Percentiles rank a stretch among this genome's conserved stretches.
Evolutionary conservation across 2,888 invertebrate species (phyloP).

Genomic region (Netelia fuscicornis): DNA sequence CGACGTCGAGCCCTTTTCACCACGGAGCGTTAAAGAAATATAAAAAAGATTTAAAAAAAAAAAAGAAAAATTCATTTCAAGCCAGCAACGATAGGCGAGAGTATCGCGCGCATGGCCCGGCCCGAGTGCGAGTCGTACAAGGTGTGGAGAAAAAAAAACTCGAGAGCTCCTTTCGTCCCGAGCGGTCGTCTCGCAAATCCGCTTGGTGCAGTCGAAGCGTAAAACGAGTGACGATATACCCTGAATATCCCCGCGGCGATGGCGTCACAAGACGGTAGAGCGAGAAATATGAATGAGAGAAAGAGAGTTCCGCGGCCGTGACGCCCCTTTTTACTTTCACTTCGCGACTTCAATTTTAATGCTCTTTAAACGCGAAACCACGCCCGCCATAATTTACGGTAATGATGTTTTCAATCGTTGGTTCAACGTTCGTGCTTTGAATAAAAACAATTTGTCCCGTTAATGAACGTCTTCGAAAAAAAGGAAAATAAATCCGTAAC

Average conservation of each 20-base stretch:
- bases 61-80: not conserved
- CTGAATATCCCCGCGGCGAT: constrained; percentile 21
- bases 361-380: constrained; percentile 9
- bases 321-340: constrained; percentile 24
- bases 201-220: constrained; percentile 42
- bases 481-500: too few species aligned
- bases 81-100: not conserved
- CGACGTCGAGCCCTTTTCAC: constrained; percentile 29
- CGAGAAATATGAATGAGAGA: constrained; percentile 7
- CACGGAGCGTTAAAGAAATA: constrained; percentile 12
- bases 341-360: constrained; percentile 32
- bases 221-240: constrained; percentile 40
- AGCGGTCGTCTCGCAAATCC: constrained; percentile 27
- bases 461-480: constrained; percentile 2
- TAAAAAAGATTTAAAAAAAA: constrained; percentile 17
- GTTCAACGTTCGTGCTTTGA: constrained; percentile 3
- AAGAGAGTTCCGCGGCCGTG: not conserved
- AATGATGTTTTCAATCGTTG: constrained; percentile 6
- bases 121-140: constrained; percentile 16
- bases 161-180: constrained; percentile 35
- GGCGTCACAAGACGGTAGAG: constrained; percentile 1
- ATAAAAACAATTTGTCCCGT: not conserved
- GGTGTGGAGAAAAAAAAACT: constrained; percentile 31
- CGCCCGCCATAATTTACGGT: not conserved
- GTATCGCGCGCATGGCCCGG: not conserved